Conservation (phyloP, 2,888 invertebrate genomes). For the Cerastis rubricosa region DNA sequence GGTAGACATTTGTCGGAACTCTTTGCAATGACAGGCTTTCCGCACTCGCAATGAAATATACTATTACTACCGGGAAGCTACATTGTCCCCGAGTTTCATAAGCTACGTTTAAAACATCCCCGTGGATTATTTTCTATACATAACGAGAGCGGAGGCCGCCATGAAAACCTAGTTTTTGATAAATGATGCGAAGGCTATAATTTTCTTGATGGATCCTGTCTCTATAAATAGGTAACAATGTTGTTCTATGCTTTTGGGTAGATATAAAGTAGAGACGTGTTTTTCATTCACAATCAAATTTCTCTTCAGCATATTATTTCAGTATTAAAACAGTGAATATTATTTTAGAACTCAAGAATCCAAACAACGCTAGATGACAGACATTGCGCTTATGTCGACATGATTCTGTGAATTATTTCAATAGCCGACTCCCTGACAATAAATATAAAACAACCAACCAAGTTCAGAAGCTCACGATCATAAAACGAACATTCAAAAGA, state of each 20-base stretch:
- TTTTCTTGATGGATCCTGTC: background rate
- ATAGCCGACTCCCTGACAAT: slow-evolving; percentile 65
- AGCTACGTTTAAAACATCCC: no score
- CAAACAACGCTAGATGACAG: slow-evolving; percentile 34
- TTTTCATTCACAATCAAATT: background rate
- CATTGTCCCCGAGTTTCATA: no score
- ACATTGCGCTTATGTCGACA: slow-evolving; percentile 62
- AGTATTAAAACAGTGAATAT: background rate
- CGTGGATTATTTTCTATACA: no score
- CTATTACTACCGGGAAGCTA: no score
- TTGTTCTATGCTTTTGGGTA: background rate
- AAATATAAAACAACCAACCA: slow-evolving; percentile 67
- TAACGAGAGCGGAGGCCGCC: no score
- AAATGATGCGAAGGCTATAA: background rate
- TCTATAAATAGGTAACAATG: background rate
- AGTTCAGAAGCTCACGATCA: slow-evolving; percentile 56
- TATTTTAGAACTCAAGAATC: slow-evolving; percentile 37
- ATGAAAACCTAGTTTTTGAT: background rate
- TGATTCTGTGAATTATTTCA: slow-evolving; percentile 71
- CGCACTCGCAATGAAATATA: no score
- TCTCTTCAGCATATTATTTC: slow-evolving; percentile 10
- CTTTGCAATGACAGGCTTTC: no score
- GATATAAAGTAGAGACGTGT: background rate
- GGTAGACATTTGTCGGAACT: no score
- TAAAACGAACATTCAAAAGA: slow-evolving; percentile 26